Evolutionary conservation across 2,888 invertebrate genomes (phyloP), one percentile per base, ranked within the genome.

Genomic region (Ectemnius lituratus): DNA sequence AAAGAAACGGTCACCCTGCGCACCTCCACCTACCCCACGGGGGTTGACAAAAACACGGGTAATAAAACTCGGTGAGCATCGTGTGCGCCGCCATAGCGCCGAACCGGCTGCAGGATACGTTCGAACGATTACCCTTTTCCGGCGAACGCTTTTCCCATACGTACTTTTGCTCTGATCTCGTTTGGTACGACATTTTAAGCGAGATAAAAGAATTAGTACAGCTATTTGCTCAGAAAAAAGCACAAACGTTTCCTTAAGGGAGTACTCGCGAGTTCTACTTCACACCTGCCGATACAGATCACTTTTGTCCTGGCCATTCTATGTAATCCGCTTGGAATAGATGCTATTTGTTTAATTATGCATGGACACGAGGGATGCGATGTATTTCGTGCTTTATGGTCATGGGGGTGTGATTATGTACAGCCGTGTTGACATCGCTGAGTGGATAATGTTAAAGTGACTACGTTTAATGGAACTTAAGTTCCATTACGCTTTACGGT

Each of bases 41-140:
- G 77, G 74, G 72, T 85, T 84, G 86, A 87, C 84, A 86, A 88
- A 88, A 88, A 86, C 88, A 83, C 75, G 74, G 84, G 81, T 82
- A 85, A 88, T 88, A 87, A 88, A 87, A 88, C 85, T 85, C 80
- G 46, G 37, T 52, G 14, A 16, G 52, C 52, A 20, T 8, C 62
- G 47, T 68, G 72, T 67, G 62, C 70, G 67, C 75, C 67, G 37
- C 64, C 58, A 78, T 65, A 64, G 69, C 65, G 63, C 56, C 56
- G 60, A 46, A 67, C 67, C 45, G 49, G 69, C 46, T 46, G 64
- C 77, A 67, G 81, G 81, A 81, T 83, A 79, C 83, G 79, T 79
- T 79, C 81, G 75, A 80, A 65, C 85, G 83, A 83, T 85, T 85
- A 81, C 83, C 81, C 73, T 72, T 69, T 59, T 37, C 37, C 37